These are phyloP conservation scores for Amblyopsis rosae DNA, from an alignment of 2,113 vertebrate genomes.

Conservation along the genomic window DNA sequence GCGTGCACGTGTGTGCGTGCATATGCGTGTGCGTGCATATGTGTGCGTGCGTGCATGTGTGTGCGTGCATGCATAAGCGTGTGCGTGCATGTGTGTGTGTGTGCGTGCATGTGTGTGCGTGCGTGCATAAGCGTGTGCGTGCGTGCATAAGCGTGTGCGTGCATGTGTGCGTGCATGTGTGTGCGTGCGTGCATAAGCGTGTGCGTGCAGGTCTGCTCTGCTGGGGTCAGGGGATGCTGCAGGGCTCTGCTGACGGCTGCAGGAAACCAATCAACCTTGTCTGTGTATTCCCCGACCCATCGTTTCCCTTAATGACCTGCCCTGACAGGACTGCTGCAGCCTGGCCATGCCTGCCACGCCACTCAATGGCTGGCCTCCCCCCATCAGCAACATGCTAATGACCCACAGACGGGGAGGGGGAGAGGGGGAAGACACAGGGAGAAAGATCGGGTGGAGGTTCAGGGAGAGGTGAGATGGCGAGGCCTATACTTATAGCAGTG, in stretches of 20 bases:
- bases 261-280: slow-evolving; percentile 78
- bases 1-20: neutral
- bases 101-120: neutral
- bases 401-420: slow-evolving; percentile 41
- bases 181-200: neutral
- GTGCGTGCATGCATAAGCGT: neutral
- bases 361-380: slow-evolving; percentile 68
- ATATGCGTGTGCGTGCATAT: neutral
- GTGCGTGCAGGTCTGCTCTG: slow-evolving; percentile 14
- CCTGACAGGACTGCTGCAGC: slow-evolving; percentile 71
- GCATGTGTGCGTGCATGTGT: slow-evolving; percentile 51
- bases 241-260: slow-evolving; percentile 72
- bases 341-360: slow-evolving; percentile 52
- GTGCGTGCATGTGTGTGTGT: slow-evolving; percentile 5
- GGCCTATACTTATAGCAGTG: neutral
- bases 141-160: slow-evolving; percentile 10
- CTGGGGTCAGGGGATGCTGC: slow-evolving; percentile 70
- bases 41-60: neutral
- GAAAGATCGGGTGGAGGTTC: slow-evolving; percentile 5
- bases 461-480: neutral
- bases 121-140: slow-evolving; percentile 20
- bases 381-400: slow-evolving; percentile 77
- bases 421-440: neutral
- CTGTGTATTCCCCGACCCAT: slow-evolving; percentile 72
- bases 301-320: slow-evolving; percentile 74